Conservation (phyloP, 2,888 invertebrate species). For the Cerceris rybyensis region DNA sequence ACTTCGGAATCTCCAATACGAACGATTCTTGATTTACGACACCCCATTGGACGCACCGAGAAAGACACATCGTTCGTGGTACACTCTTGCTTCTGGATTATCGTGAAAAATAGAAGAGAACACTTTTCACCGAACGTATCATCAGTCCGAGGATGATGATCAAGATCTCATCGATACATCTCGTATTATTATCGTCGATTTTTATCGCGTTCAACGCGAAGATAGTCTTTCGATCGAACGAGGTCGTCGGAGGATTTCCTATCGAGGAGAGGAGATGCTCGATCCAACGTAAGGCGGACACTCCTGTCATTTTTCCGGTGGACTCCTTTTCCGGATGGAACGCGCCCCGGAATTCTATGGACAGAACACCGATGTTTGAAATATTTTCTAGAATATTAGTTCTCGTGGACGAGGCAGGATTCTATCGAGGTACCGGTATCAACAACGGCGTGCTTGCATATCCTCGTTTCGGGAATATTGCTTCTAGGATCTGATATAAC, state of each 20-base stretch:
- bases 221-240: conserved; percentile 32
- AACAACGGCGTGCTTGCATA: conserved; percentile 20
- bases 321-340: conserved; percentile 44
- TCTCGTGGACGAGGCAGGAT: conserved; percentile 16
- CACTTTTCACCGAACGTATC: neutral
- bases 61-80: neutral
- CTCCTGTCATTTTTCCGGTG: conserved; percentile 59
- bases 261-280: conserved; percentile 35
- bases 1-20: neutral
- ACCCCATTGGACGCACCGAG: conserved; percentile 34
- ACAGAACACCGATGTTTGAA: conserved; percentile 55
- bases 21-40: conserved; percentile 17
- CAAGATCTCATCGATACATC: conserved; percentile 11
- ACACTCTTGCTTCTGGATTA: neutral
- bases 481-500: conserved; percentile 21
- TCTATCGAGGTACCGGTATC: conserved; percentile 10
- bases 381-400: conserved; percentile 66
- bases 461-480: conserved; percentile 33
- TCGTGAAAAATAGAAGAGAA: neutral
- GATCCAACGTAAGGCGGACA: conserved; percentile 35
- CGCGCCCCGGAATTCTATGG: conserved; percentile 57
- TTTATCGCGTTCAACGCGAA: conserved; percentile 42
- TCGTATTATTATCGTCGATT: conserved; percentile 45
- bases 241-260: conserved; percentile 35
- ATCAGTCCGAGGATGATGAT: neutral